These are phyloP conservation scores for Zoanthus gigantus DNA, from an alignment of 92 coral and sea anemone species.

Conservation along the genomic window DNA sequence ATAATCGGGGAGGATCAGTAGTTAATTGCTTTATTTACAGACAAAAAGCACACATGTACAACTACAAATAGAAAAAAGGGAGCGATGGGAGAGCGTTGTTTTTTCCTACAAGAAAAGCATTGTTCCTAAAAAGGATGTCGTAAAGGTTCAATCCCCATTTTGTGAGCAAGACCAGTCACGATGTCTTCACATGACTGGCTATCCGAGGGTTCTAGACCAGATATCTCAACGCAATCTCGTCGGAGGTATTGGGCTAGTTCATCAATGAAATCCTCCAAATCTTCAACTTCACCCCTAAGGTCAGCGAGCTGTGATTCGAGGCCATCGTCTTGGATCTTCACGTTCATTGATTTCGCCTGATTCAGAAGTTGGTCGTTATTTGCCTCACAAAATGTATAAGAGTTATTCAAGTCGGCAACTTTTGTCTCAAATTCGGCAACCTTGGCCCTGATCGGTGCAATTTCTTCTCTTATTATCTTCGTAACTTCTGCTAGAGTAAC, in stretches of 20 bases:
- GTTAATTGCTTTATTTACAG: too few species aligned
- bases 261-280: constrained; percentile 1
- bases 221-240: constrained; percentile 53
- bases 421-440: neutral
- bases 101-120: too few species aligned
- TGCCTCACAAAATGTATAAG: neutral
- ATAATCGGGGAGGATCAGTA: too few species aligned
- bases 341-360: neutral
- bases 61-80: too few species aligned
- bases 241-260: constrained; percentile 56
- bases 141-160: constrained; percentile 31
- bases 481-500: neutral
- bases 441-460: neutral
- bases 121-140: too few species aligned
- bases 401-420: neutral
- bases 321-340: neutral
- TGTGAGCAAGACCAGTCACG: constrained; percentile 15
- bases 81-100: too few species aligned
- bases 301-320: too few species aligned
- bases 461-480: neutral
- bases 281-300: too few species aligned
- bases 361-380: neutral
- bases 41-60: too few species aligned
- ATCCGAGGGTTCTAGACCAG: constrained; percentile 28
- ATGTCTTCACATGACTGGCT: constrained; percentile 30